Conservation (phyloP, 2,888 invertebrate species). For the Andrena bucephala region DNA sequence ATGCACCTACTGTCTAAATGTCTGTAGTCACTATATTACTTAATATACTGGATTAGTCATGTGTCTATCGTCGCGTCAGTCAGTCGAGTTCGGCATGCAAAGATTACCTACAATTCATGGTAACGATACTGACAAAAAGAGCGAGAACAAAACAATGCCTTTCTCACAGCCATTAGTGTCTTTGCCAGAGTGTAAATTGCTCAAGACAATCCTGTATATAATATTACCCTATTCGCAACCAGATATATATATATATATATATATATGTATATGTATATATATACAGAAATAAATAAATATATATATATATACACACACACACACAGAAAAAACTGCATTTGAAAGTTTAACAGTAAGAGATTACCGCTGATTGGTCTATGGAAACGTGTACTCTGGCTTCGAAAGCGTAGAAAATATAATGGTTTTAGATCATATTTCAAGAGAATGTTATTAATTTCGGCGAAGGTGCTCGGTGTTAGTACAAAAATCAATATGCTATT, state of each 20-base stretch:
- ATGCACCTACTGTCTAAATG: constrained; percentile 87
- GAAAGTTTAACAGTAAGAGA: constrained; percentile 39
- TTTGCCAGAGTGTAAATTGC: constrained; percentile 37
- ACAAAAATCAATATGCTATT: constrained; percentile 26
- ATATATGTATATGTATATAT: not conserved
- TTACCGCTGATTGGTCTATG: constrained; percentile 20
- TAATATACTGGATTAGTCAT: constrained; percentile 59
- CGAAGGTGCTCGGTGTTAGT: constrained; percentile 18
- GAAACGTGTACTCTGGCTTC: constrained; percentile 1
- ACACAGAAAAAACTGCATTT: constrained; percentile 1
- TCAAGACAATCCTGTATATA: constrained; percentile 34
- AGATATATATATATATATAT: not conserved
- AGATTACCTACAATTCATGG: constrained; percentile 44
- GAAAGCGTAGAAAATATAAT: constrained; percentile 9
- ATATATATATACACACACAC: not conserved
- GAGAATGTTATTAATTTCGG: constrained; percentile 18
- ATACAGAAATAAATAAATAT: not conserved
- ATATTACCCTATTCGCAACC: constrained; percentile 36
- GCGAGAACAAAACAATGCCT: constrained; percentile 45
- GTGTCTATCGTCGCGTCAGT: constrained; percentile 63
- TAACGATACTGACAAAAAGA: constrained; percentile 34
- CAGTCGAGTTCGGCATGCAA: constrained; percentile 69
- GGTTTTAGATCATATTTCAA: constrained; percentile 14
- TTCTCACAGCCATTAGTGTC: constrained; percentile 26
- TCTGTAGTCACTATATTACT: constrained; percentile 83